phyloP scores from a whole-genome alignment of 2,113 vertebrate genomes.

The Morphnarchus princeps region DNA sequence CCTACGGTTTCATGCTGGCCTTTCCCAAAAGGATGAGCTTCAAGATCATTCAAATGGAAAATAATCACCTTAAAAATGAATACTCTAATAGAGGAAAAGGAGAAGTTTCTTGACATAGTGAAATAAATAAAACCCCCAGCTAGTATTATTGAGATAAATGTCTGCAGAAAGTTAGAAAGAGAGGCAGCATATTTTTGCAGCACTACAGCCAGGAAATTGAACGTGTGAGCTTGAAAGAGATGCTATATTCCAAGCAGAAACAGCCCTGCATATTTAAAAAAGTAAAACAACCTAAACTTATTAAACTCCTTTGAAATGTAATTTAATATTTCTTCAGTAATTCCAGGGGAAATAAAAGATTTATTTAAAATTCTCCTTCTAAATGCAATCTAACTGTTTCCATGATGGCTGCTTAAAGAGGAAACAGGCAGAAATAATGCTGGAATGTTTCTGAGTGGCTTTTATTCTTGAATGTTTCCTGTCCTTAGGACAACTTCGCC shows the following conservation, averaged over 20 bases:
- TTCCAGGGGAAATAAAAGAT: neutral
- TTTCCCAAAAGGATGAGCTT: neutral
- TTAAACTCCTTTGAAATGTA: neutral
- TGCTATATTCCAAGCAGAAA: neutral
- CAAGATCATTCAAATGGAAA: neutral
- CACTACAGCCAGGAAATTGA: neutral
- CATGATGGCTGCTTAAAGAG: neutral
- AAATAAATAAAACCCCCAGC: neutral
- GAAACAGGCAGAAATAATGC: neutral
- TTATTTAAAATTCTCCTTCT: neutral
- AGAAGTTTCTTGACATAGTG: neutral
- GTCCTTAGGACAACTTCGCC: neutral
- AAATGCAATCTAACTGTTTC: neutral
- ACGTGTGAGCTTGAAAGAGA: neutral
- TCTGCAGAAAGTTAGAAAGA: neutral
- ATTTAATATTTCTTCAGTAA: slow-evolving; percentile 5
- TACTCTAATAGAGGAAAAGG: neutral
- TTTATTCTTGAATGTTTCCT: neutral
- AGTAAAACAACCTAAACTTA: neutral
- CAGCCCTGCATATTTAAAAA: neutral
- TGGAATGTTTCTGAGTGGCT: neutral
- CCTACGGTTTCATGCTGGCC: neutral
- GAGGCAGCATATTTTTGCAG: neutral
- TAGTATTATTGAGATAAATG: neutral
- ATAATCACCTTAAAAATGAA: neutral